Percentiles rank a stretch among this genome's conserved stretches.
Evolutionary conservation across 2,888 invertebrate genomes (phyloP).

Genomic region (Vanessa cardui): DNA sequence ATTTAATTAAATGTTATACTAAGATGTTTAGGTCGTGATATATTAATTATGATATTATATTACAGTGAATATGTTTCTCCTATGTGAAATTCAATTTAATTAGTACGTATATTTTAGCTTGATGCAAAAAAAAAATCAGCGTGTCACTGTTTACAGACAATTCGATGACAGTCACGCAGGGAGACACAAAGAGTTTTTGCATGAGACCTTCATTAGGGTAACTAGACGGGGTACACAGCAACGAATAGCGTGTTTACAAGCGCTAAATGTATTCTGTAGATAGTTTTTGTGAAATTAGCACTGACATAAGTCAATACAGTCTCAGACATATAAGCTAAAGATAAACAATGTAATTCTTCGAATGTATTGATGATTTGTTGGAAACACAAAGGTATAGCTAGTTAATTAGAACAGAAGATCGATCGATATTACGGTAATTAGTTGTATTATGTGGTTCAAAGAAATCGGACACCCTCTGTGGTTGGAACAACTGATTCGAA

Average conservation of each 20-base stretch:
- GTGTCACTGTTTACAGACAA: conserved; percentile 18
- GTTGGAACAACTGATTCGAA: no score
- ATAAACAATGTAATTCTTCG: background rate
- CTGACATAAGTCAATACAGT: conserved; percentile 14
- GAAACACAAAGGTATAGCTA: no score
- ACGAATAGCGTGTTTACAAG: conserved; percentile 53
- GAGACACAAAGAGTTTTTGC: conserved; percentile 41
- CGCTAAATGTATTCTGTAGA: conserved; percentile 52
- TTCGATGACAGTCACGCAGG: conserved; percentile 34
- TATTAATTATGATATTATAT: no score
- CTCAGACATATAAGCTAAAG: background rate
- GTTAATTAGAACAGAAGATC: no score
- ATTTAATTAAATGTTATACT: no score
- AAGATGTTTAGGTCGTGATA: no score
- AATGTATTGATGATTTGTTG: no score
- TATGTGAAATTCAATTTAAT: no score
- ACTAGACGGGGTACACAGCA: conserved; percentile 47
- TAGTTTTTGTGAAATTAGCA: conserved; percentile 58
- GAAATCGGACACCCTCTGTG: no score
- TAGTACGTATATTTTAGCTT: background rate
- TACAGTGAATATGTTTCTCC: no score
- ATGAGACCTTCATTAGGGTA: conserved; percentile 49
- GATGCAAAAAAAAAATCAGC: background rate
- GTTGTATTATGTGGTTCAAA: no score
- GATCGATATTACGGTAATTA: no score